A percentile compares a stretch with the other conserved stretches of the same genome.
These are phyloP conservation scores for Telenomus remus DNA, from an alignment of 1,140 invertebrate genomes.

Conservation along the genomic window DNA sequence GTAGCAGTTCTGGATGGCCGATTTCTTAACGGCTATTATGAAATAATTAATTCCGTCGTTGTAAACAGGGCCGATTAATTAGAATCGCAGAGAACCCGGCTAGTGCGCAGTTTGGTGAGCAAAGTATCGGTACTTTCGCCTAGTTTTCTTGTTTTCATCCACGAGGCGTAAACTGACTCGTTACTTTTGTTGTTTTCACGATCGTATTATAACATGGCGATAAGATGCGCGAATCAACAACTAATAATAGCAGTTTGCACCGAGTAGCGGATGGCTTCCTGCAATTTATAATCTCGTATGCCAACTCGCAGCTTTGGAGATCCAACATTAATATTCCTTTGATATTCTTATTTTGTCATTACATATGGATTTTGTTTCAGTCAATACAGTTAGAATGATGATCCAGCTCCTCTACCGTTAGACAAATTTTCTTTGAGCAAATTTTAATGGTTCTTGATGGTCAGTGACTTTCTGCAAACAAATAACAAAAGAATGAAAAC, in stretches of 20 bases:
- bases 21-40: constrained; percentile 35
- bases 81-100: background rate
- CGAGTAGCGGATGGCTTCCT: constrained; percentile 47
- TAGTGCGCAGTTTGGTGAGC: constrained; percentile 26
- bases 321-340: no score
- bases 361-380: constrained; percentile 25
- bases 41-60: constrained; percentile 40
- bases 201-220: constrained; percentile 19
- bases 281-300: constrained; percentile 42
- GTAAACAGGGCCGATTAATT: constrained; percentile 22
- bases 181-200: constrained; percentile 50
- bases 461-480: background rate
- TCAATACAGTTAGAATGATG: constrained; percentile 28
- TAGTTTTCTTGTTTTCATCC: constrained; percentile 50
- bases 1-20: constrained; percentile 23
- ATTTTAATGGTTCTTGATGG: background rate
- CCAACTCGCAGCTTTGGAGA: constrained; percentile 9
- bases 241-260: constrained; percentile 47
- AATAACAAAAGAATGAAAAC: no score
- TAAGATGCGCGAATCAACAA: constrained; percentile 31
- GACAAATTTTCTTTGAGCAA: background rate
- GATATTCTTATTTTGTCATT: constrained; percentile 43
- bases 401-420: constrained; percentile 5
- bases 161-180: constrained; percentile 49
- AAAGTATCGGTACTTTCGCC: constrained; percentile 58